These are phyloP conservation scores for Oncorhynchus kisutch DNA, from an alignment of 2,113 vertebrate species.

Conservation along the genomic window DNA sequence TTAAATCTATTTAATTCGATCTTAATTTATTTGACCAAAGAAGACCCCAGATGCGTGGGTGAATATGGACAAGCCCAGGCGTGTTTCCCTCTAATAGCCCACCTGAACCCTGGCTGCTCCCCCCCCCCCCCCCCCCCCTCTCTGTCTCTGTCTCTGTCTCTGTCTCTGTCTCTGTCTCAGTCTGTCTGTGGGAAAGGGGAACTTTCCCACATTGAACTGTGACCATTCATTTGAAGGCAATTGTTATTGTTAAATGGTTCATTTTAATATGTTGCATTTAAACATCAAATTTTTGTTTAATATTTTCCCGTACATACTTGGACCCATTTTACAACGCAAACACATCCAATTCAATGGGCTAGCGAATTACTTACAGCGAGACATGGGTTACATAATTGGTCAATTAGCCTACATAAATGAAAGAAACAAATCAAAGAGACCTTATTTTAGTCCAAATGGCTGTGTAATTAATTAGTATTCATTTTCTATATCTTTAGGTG, in stretches of 20 bases:
- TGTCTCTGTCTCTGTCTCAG: constrained; percentile 39
- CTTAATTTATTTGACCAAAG: constrained; percentile 57
- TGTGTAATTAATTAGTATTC: background rate
- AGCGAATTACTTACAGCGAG: background rate
- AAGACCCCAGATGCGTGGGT: constrained; percentile 60
- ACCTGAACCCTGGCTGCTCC: constrained; percentile 66
- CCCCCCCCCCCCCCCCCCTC: too few relatives aligned
- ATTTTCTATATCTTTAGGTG: too few relatives aligned
- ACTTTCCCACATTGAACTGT: too few relatives aligned
- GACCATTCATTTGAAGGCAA: background rate
- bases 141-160: constrained; percentile 33
- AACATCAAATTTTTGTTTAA: background rate
- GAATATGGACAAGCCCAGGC: constrained; percentile 65
- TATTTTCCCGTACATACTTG: background rate
- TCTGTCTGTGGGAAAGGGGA: constrained; percentile 37
- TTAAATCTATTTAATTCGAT: constrained; percentile 52
- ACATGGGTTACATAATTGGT: background rate
- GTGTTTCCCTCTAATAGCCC: constrained; percentile 69
- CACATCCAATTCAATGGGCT: background rate
- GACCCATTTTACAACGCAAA: background rate
- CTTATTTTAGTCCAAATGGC: background rate
- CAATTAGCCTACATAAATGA: background rate
- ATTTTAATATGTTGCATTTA: background rate
- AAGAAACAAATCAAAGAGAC: background rate
- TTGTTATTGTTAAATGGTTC: background rate